Evolutionary conservation across 2,888 invertebrate species (phyloP).

Genomic region (Exephanes ischioxanthus): DNA sequence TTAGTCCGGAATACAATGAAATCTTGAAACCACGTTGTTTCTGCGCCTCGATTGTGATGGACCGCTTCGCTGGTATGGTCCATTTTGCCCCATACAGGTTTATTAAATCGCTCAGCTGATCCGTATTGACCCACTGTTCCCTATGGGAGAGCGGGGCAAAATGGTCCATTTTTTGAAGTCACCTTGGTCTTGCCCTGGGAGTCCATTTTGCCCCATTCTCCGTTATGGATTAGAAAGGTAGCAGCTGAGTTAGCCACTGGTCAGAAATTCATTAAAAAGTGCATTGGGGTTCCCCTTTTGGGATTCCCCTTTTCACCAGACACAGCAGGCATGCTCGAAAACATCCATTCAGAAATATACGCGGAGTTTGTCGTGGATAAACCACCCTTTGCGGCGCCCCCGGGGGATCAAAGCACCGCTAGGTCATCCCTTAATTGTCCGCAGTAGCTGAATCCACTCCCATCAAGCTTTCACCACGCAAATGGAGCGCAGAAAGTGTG

Average conservation of each 20-base stretch:
- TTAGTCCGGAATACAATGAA: too few species aligned
- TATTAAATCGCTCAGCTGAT: too few species aligned
- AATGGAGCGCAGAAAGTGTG: conserved; percentile 15
- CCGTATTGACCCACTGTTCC: too few species aligned
- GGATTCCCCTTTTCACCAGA: neutral
- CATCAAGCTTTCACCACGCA: neutral
- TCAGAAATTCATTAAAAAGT: neutral
- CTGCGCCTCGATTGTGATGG: too few species aligned
- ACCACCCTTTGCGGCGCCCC: conserved; percentile 41
- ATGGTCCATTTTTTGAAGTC: too few species aligned
- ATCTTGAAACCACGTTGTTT: too few species aligned
- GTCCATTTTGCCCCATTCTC: neutral
- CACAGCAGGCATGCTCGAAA: neutral
- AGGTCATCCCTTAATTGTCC: conserved; percentile 77
- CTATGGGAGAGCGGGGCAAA: too few species aligned
- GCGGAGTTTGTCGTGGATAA: neutral
- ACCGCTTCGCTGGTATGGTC: too few species aligned
- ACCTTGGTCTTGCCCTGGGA: too few species aligned
- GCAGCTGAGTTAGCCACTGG: neutral
- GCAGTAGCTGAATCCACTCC: conserved; percentile 25
- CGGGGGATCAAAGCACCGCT: conserved; percentile 77
- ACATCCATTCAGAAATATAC: neutral
- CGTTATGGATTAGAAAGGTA: neutral
- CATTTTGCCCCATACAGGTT: too few species aligned
- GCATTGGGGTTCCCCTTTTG: too few species aligned